Evolutionary conservation across 2,888 invertebrate species (phyloP), one percentile per base, ranked within the genome.

Genomic region (Tenthredo mesomela): DNA sequence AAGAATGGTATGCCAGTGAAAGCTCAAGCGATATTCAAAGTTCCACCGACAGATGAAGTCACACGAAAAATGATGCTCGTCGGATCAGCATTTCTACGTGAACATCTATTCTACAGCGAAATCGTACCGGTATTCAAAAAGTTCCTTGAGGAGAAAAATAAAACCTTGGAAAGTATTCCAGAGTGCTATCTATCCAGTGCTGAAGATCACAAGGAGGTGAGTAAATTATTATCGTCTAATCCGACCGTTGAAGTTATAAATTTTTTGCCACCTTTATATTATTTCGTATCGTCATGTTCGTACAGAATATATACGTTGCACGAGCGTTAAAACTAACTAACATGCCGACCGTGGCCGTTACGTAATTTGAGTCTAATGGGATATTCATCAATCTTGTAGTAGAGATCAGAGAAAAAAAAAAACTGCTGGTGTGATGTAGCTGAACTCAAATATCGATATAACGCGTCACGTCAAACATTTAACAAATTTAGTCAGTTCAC

Each of bases 21-120:
- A 21, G 25, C 21, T 18, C 21, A 3, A 18, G 25, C 58, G n/a
- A 71, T 84, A n/a, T 33, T 84, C 18, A 84, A 84, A 84, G 50
- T 70, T 3, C 37, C 83, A 10, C 83, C 83, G 29, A 54, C 15
- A 3, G 50, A 84, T 84, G 71, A 71, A 50, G 9, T 9, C n/a
- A n/a, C 18, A 10, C 21, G 78, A 2, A 7, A 37, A 21, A 12
- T 12, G 2, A 7, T 61, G 40, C 25, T n/a, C 1, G 12, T 80
- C 37, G 3, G n/a, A n/a, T 10, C n/a, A 40, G 43, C 88, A 43
- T 89, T 88, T 25, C 40, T 84, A 0, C 87, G 86, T 0, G 89
- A 89, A 84, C 83, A 87, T 0, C 82, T 50, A 10, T 89, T 88
- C 43, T 88, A 87, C 73, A 83, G 78, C 9, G 67, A 82, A 3